Percentiles rank a stretch among this genome's conserved stretches.
Evolutionary conservation across 92 coral and sea anemone genomes (phyloP).

Genomic region (Metridium senile): DNA sequence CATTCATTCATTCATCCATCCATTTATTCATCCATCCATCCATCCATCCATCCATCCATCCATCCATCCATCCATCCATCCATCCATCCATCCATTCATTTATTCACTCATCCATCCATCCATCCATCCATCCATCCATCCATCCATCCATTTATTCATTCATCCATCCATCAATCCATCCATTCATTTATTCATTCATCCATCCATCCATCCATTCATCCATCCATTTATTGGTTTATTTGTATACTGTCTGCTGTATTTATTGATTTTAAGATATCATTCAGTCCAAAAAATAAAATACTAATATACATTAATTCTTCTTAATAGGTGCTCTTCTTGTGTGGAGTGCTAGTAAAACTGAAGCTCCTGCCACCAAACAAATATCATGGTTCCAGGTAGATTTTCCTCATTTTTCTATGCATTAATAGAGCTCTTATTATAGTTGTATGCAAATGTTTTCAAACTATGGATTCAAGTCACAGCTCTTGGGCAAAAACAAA

Average conservation of each 20-base stretch:
- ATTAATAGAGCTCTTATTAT: neutral
- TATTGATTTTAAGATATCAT: too few species aligned
- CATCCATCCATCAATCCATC: neutral
- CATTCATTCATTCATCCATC: neutral
- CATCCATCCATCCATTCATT: neutral
- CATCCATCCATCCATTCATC: neutral
- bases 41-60: neutral
- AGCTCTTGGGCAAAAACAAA: too few species aligned
- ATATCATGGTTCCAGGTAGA: slow-evolving; percentile 99
- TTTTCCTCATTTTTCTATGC: neutral
- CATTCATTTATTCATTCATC: neutral
- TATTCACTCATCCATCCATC: neutral
- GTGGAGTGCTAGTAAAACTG: slow-evolving; percentile 63
- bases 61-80: neutral
- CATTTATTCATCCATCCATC: neutral
- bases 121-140: neutral
- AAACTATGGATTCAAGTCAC: too few species aligned
- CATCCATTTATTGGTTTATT: too few species aligned
- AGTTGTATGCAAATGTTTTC: too few species aligned
- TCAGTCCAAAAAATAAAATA: too few species aligned
- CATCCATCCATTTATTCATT: neutral
- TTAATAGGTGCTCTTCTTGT: slow-evolving; percentile 71
- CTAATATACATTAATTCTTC: neutral
- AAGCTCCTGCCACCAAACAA: slow-evolving; percentile 67
- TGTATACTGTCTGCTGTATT: too few species aligned